Base-by-base conservation (phyloP, 2,888 invertebrate species). In the Eristalinus aeneus region DNA sequence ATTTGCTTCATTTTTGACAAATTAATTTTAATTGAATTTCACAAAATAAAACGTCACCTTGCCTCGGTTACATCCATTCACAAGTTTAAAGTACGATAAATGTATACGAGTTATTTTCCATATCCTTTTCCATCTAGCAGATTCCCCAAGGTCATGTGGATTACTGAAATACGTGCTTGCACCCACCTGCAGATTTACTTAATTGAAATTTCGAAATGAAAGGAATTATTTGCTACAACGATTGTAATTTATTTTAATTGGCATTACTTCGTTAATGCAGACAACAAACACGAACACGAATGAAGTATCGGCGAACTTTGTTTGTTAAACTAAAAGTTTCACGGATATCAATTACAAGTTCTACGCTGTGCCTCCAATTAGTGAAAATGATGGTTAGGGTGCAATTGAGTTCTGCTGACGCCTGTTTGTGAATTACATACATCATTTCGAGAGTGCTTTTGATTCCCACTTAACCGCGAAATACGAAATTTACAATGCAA, bases 161-260 rank as follows among this genome's bases (percentile, higher is more conserved):
- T 46, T 46, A 46, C 46, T 46, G 46, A n/a, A 16, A 46, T 65
- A 46, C 23, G 46, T 46, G 39, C n/a, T 46, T 10, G 8, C 20
- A 12, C 20, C 23, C 27, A n/a, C 64, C 39, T 39, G 39, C 31
- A 53, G 67, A 20, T 56, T 34, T n/a, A 32, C 22, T 46, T 65
- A 68, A 68, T 68, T 68, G 32, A 56, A 56, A 54, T 23, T 56
- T 32, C n/a, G 34, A 56, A 56, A 56, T 34, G 56, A 68, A 68
- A 68, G 56, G 23, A 68, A 68, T 68, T 56, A 22, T 34, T 68
- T 56, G 22, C 68, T 34, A 20, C 22, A 56, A 22, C 56, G 34
- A 54, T 68, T 68, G 34, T 56, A 68, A 68, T 68, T 56, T 56
- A 56, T 68, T 68, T 56, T 56, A 68, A 68, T 68, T 68, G 68